phyloP scores from a whole-genome alignment of 2,888 invertebrate genomes.

The Pseudanteris insignis region DNA sequence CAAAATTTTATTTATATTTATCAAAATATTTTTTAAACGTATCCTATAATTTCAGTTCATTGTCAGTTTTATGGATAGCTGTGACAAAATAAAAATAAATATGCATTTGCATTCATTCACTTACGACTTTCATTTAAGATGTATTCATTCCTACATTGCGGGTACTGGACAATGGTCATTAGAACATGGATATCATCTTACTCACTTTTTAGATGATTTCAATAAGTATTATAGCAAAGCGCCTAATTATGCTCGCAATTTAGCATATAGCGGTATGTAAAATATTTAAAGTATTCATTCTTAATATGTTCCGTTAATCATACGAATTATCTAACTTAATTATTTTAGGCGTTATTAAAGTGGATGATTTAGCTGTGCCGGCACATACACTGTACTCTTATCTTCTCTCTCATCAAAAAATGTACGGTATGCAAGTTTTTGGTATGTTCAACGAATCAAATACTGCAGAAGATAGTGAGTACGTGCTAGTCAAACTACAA shows the following conservation, averaged over 20 bases:
- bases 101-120: constrained; percentile 82
- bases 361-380: constrained; percentile 72
- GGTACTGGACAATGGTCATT: constrained; percentile 68
- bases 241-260: constrained; percentile 79
- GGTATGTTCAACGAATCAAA: constrained; percentile 68
- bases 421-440: constrained; percentile 75
- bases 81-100: constrained; percentile 75
- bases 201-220: constrained; percentile 79
- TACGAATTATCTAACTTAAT: no score
- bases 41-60: constrained; percentile 68
- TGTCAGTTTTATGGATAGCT: constrained; percentile 73
- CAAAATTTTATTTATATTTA: no score
- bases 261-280: constrained; percentile 73
- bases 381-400: constrained; percentile 76
- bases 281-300: no score
- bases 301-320: no score
- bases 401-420: constrained; percentile 74
- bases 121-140: constrained; percentile 79
- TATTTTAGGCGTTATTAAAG: constrained; percentile 69
- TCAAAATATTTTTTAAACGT: neutral
- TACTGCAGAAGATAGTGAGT: constrained; percentile 71
- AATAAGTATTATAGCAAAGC: constrained; percentile 80
- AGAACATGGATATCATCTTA: constrained; percentile 75
- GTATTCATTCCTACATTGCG: constrained; percentile 74
- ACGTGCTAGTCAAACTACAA: constrained; percentile 72